Percentiles rank a stretch among this genome's conserved stretches.
Evolutionary conservation across 2,888 invertebrate genomes (phyloP).

Genomic region (Drosophila nr. perissopoda): DNA sequence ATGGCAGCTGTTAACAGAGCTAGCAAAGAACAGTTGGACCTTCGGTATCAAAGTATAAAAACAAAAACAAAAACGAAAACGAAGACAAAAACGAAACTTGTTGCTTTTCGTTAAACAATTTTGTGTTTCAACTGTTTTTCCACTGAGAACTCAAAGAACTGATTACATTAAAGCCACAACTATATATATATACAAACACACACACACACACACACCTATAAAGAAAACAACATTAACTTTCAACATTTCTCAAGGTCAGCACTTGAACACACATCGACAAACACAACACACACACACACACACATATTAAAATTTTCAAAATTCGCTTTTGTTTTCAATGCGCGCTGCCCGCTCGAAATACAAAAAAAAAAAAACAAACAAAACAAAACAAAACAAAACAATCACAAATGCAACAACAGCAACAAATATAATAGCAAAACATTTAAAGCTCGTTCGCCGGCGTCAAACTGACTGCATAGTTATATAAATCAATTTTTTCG

Average conservation of each 20-base stretch:
- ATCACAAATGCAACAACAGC: slow-evolving; percentile 14
- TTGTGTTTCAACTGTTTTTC: slow-evolving; percentile 34
- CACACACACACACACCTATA: background rate
- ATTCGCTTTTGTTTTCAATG: slow-evolving; percentile 29
- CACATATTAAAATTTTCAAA: slow-evolving; percentile 6
- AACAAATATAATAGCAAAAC: slow-evolving; percentile 15
- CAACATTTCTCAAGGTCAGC: slow-evolving; percentile 44
- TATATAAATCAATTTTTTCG: slow-evolving; percentile 30
- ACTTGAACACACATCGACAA: slow-evolving; percentile 17
- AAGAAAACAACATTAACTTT: slow-evolving; percentile 25
- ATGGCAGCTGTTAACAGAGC: too few species aligned
- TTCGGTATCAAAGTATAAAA: background rate
- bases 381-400: background rate
- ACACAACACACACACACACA: slow-evolving; percentile 14
- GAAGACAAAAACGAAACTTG: slow-evolving; percentile 11
- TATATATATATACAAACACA: background rate
- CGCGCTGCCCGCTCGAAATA: slow-evolving; percentile 35
- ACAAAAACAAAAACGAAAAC: background rate
- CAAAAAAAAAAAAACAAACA: background rate
- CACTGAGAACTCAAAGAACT: slow-evolving; percentile 77
- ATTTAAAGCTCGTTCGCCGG: slow-evolving; percentile 31
- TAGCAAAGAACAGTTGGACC: too few species aligned
- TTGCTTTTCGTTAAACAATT: slow-evolving; percentile 22
- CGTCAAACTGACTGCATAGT: slow-evolving; percentile 56
- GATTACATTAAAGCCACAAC: slow-evolving; percentile 62